Evolutionary conservation across 2,888 invertebrate genomes (phyloP).

Genomic region (Microctonus hyperodae): DNA sequence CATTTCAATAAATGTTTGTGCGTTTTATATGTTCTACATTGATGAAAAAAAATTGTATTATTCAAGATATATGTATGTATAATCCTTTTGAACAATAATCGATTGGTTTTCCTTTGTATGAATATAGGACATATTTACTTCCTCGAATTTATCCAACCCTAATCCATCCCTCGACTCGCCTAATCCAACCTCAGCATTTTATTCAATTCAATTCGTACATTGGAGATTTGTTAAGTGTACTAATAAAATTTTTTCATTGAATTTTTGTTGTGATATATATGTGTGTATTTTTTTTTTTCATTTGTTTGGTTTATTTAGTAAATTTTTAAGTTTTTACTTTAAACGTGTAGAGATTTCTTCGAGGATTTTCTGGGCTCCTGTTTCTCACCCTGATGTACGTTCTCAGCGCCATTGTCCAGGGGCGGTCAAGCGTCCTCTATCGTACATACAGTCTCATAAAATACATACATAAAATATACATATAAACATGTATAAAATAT

Average conservation of each 20-base stretch:
- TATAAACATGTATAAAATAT: background rate
- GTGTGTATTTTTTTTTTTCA: conserved; percentile 4
- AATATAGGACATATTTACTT: conserved; percentile 13
- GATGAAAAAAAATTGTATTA: background rate
- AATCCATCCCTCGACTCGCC: conserved; percentile 45
- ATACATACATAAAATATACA: background rate
- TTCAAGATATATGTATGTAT: background rate
- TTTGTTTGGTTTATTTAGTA: conserved; percentile 1
- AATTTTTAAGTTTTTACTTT: conserved; percentile 22
- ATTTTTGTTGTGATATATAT: conserved; percentile 23
- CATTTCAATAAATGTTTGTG: no score
- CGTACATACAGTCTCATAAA: background rate
- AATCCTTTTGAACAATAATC: background rate
- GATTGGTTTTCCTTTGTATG: conserved; percentile 8
- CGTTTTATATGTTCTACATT: no score
- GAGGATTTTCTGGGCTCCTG: conserved; percentile 49
- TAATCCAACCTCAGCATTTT: conserved; percentile 37
- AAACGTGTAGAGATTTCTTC: conserved; percentile 18
- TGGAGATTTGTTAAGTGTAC: background rate
- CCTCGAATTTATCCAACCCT: conserved; percentile 34
- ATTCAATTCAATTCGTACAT: background rate
- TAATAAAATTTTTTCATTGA: conserved; percentile 16
- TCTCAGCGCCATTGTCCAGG: conserved; percentile 54
- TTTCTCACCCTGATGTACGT: conserved; percentile 47
- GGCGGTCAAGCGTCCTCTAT: conserved; percentile 49